These are phyloP conservation scores for Austrofundulus limnaeus DNA, from an alignment of 2,113 vertebrate species.

Conservation along the genomic window DNA sequence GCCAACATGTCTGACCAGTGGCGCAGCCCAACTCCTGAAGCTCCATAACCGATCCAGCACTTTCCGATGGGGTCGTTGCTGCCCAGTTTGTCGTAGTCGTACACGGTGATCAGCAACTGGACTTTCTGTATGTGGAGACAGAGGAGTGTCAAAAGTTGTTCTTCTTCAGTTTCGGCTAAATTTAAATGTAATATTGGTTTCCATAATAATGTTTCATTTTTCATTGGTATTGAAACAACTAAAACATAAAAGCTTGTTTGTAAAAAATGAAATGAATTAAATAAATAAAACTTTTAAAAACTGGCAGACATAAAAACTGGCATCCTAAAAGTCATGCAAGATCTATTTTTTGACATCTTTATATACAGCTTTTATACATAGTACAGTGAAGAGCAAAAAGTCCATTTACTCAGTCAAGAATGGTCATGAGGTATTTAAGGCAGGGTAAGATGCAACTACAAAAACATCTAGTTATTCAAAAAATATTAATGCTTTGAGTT, in stretches of 20 bases:
- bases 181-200: background rate
- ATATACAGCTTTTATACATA: no score
- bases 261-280: no score
- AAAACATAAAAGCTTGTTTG: background rate
- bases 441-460: no score
- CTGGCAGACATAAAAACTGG: no score
- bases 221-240: background rate
- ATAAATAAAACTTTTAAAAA: no score
- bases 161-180: background rate
- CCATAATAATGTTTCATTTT: background rate
- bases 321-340: no score
- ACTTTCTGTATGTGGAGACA: constrained; percentile 70
- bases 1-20: constrained; percentile 90
- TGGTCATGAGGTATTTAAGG: no score
- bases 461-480: no score
- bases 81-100: constrained; percentile 82
- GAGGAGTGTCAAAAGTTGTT: background rate
- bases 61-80: constrained; percentile 85
- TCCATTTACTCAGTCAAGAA: no score
- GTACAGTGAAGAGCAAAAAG: no score
- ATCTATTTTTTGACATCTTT: no score
- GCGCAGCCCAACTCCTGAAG: constrained; percentile 83
- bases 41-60: constrained; percentile 84
- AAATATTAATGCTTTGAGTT: no score
- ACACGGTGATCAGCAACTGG: constrained; percentile 79